Percentiles rank a stretch among this genome's conserved stretches.
phyloP scores from a whole-genome alignment of 2,888 invertebrate species.

The Epinotia nisella region DNA sequence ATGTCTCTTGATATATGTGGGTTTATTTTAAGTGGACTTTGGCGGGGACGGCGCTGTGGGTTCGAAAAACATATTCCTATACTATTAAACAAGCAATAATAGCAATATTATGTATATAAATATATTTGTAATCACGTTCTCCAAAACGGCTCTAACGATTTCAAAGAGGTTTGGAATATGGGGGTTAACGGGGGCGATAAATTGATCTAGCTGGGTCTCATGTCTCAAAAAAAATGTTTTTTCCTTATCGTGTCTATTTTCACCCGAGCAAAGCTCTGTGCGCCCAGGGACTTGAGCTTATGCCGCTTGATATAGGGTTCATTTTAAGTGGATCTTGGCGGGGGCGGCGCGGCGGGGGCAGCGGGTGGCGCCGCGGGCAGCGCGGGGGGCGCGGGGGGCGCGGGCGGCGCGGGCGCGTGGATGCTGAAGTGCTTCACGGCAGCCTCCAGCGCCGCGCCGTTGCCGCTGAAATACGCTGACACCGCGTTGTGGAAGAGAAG shows the following conservation, averaged over 20 bases:
- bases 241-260: too few relatives aligned
- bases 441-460: conserved; percentile 96
- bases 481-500: conserved; percentile 98
- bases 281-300: too few relatives aligned
- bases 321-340: conserved; percentile 24
- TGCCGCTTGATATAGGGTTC: not conserved
- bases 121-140: too few relatives aligned
- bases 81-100: too few relatives aligned
- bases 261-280: too few relatives aligned
- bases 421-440: conserved; percentile 98
- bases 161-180: too few relatives aligned
- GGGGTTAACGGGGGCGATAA: too few relatives aligned
- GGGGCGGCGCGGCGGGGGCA: conserved; percentile 36
- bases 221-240: too few relatives aligned
- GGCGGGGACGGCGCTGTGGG: conserved; percentile 40
- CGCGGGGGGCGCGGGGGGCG: conserved; percentile 44
- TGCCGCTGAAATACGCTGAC: conserved; percentile 98
- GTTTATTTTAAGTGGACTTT: conserved; percentile 10
- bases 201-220: too few relatives aligned
- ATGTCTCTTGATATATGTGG: not conserved
- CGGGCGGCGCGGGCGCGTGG: conserved; percentile 75
- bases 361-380: conserved; percentile 36
- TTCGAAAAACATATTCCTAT: too few relatives aligned
- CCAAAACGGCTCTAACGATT: too few relatives aligned
- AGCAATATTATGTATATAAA: too few relatives aligned